phyloP scores from a whole-genome alignment of 1,140 invertebrate genomes.

The Diabrotica virgifera region DNA sequence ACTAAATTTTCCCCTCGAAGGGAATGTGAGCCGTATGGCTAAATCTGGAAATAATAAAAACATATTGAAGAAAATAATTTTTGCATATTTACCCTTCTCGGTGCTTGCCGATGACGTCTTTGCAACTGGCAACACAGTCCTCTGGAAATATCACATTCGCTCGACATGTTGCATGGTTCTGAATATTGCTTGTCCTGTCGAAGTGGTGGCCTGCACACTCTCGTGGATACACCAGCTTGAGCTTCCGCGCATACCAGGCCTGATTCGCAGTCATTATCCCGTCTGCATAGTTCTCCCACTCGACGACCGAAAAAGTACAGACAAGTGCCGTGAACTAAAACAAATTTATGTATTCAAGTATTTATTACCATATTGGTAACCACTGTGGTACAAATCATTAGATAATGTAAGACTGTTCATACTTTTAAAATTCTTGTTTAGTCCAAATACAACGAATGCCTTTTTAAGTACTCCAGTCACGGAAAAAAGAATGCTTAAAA shows the following conservation, averaged over 20 bases:
- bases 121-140: constrained; percentile 87
- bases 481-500: too few species aligned
- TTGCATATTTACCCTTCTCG: constrained; percentile 64
- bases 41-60: too few species aligned
- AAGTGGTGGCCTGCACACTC: constrained; percentile 74
- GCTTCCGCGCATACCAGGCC: constrained; percentile 67
- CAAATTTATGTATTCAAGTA: constrained; percentile 2
- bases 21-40: too few species aligned
- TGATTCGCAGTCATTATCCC: constrained; percentile 72
- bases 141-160: constrained; percentile 79
- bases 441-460: too few species aligned
- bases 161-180: constrained; percentile 78
- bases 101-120: constrained; percentile 76
- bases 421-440: too few species aligned
- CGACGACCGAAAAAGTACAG: constrained; percentile 69
- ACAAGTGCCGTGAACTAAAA: constrained; percentile 63
- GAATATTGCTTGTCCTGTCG: constrained; percentile 78
- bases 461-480: too few species aligned
- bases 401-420: too few species aligned
- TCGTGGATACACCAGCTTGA: constrained; percentile 50
- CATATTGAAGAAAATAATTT: not conserved
- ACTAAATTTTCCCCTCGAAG: too few species aligned
- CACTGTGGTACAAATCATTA: too few species aligned
- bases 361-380: too few species aligned
- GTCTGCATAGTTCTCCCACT: constrained; percentile 69